Evolutionary conservation across 2,888 invertebrate species (phyloP), one percentile per base, ranked within the genome.

Genomic region (Dasysyrphus albostriatus): DNA sequence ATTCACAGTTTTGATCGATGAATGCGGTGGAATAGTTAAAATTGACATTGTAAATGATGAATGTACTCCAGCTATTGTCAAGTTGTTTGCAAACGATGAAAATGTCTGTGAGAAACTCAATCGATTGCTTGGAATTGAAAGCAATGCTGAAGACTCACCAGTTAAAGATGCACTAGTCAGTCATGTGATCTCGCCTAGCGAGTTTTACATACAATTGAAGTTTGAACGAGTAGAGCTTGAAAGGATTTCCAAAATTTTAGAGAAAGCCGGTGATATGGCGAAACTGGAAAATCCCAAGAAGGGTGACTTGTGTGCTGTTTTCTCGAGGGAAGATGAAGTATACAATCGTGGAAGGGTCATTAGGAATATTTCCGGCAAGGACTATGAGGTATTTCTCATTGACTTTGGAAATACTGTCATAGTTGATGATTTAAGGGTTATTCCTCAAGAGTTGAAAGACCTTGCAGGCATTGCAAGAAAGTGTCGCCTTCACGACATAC

Each of bases 331-430:
- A 8, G 98, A 98, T 91, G 95, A 96, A 29, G 94, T 95, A 88
- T 99, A 98, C 97, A 98, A 98, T 92, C 94, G 98, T 85, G 98
- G 97, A 0, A 81, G 78, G 19, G 83, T 92, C 4, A 82, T 89
- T 8, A 95, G 95, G 89, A 95, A 98, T 6, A 94, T 97, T 34
- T 96, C 96, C 89, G 94, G 96, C 0, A 93, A 94, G 4, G 95
- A 96, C 47, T 96, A 94, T 0, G 95, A 96, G 0, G 95, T 96
- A 0, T 94, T 95, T 16, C 96, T 96, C 89, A 93, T 96, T 10
- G 96, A 96, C 91, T 95, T 95, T 89, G 96, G 96, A 6, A 95
- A 95, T 89, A 93, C 93, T 0, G 93, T 94, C 0, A 91, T 93
- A 3, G 93, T 94, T 0, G 93, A 92, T 19, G 94, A 95, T 89